A percentile compares a stretch with the other conserved stretches of the same genome.
These are phyloP conservation scores for Acanthopagrus latus DNA, from an alignment of 2,797 vertebrate species.

Conservation along the genomic window DNA sequence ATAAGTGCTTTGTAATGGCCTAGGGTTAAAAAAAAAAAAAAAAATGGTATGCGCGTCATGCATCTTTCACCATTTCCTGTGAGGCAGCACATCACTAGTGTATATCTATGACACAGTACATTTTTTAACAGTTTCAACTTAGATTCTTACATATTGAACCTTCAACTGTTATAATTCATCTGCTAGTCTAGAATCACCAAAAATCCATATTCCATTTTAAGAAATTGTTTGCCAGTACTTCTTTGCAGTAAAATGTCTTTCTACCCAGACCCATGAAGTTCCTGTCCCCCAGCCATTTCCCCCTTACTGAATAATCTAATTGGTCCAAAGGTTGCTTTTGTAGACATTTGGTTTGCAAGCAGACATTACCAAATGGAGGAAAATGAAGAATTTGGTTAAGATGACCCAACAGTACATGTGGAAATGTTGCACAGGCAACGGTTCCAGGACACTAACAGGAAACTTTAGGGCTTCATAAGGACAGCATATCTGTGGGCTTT, in stretches of 20 bases:
- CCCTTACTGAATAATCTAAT: slow-evolving; percentile 40
- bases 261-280: slow-evolving; percentile 25
- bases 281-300: slow-evolving; percentile 26
- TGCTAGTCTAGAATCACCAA: background rate
- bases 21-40: no score
- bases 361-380: slow-evolving; percentile 76
- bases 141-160: no score
- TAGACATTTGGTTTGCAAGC: slow-evolving; percentile 64
- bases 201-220: no score
- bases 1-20: no score
- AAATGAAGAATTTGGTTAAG: slow-evolving; percentile 64
- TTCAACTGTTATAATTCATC: background rate
- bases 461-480: slow-evolving; percentile 59
- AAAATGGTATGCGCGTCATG: no score
- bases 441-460: slow-evolving; percentile 62
- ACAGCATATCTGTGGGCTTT: slow-evolving; percentile 74
- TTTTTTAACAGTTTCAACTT: no score
- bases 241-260: slow-evolving; percentile 31
- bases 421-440: slow-evolving; percentile 68
- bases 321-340: slow-evolving; percentile 51
- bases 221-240: slow-evolving; percentile 11
- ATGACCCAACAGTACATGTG: slow-evolving; percentile 69
- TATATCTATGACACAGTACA: no score
- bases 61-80: no score
- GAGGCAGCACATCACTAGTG: no score